These are phyloP conservation scores for Epicampocera succincta DNA, from an alignment of 2,888 invertebrate genomes.

Conservation along the genomic window DNA sequence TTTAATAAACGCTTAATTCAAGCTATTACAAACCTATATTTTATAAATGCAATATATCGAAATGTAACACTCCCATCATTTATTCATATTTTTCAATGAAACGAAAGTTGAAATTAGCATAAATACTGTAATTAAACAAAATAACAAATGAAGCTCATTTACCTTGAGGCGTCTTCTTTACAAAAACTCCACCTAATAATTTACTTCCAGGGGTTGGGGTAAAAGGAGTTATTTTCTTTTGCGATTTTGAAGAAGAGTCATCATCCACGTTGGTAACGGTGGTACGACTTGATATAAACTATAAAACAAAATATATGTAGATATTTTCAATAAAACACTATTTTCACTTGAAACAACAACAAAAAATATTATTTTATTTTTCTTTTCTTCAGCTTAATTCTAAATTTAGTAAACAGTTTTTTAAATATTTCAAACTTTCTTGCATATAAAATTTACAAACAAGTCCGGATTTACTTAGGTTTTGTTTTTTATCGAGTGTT, in stretches of 20 bases:
- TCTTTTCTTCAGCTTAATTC: not conserved
- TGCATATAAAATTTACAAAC: constrained; percentile 74
- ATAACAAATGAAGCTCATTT: constrained; percentile 59
- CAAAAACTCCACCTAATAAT: constrained; percentile 80
- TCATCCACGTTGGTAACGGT: constrained; percentile 70
- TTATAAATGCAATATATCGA: too few species aligned
- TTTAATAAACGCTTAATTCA: too few species aligned
- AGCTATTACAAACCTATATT: too few species aligned
- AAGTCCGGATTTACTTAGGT: constrained; percentile 75
- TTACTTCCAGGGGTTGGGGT: constrained; percentile 77
- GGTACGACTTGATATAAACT: constrained; percentile 76
- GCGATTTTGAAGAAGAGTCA: constrained; percentile 62
- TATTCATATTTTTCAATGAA: not conserved
- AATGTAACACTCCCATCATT: too few species aligned
- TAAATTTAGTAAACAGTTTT: constrained; percentile 50
- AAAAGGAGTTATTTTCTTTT: constrained; percentile 76
- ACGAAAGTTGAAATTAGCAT: constrained; percentile 4
- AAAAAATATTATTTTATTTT: constrained; percentile 41
- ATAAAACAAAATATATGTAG: constrained; percentile 68
- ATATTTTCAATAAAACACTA: constrained; percentile 56
- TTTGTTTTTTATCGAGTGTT: constrained; percentile 71
- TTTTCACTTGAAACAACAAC: constrained; percentile 18
- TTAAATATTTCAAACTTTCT: constrained; percentile 74
- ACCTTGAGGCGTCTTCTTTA: constrained; percentile 78
- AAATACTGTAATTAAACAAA: too few species aligned